Percentiles rank a stretch among this genome's conserved stretches.
Conservation (phyloP, 1,140 invertebrate genomes). For the Halictus rubicundus region DNA sequence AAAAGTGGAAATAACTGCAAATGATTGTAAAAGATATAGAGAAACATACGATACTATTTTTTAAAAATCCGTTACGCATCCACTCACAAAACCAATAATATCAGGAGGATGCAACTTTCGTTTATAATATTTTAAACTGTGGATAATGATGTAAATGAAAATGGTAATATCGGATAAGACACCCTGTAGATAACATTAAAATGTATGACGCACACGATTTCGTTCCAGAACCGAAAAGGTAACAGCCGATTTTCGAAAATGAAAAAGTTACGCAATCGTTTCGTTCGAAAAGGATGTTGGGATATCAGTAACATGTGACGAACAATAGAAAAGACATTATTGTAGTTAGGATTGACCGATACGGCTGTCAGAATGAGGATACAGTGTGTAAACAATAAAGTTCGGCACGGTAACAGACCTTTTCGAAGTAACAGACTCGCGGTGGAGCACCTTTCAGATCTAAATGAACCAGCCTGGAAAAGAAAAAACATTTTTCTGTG, state of each 20-base stretch:
- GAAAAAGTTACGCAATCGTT: neutral
- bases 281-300: neutral
- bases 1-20: conserved; percentile 82
- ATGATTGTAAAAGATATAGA: neutral
- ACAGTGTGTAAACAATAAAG: conserved; percentile 55
- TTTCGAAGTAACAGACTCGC: conserved; percentile 85
- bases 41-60: too few species aligned
- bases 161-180: too few species aligned
- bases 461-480: conserved; percentile 85
- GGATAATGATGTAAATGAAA: neutral
- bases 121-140: too few species aligned
- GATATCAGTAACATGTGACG: neutral
- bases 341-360: neutral
- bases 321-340: neutral
- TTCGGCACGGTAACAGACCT: conserved; percentile 76
- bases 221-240: neutral
- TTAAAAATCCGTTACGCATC: too few species aligned
- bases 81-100: too few species aligned
- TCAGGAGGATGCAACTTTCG: too few species aligned
- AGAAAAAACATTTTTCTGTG: conserved; percentile 47
- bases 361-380: conserved; percentile 13
- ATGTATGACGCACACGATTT: neutral
- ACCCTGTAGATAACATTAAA: too few species aligned
- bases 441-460: conserved; percentile 90
- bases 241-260: neutral